Percentiles rank a stretch among this genome's conserved stretches.
These are phyloP conservation scores for Meriones psammophilus DNA, from an alignment of 2,797 vertebrate species.

Conservation along the genomic window DNA sequence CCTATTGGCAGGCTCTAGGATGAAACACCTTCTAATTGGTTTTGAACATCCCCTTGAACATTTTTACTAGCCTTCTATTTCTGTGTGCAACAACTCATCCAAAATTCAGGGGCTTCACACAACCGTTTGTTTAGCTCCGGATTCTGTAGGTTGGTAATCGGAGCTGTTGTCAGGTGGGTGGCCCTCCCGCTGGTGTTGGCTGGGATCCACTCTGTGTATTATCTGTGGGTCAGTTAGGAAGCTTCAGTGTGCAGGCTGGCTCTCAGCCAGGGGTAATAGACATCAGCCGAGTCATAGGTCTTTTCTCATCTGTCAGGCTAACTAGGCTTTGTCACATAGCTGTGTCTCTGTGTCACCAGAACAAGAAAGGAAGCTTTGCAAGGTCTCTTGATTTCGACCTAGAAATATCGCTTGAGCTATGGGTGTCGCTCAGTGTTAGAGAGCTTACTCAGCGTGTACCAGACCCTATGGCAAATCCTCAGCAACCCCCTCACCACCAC, in stretches of 20 bases:
- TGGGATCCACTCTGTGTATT: background rate
- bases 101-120: constrained; percentile 56
- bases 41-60: constrained; percentile 86
- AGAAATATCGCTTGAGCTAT: background rate
- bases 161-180: constrained; percentile 29
- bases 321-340: background rate
- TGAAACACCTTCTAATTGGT: constrained; percentile 87
- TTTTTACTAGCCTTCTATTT: constrained; percentile 68
- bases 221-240: constrained; percentile 24
- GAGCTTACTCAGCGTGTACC: background rate
- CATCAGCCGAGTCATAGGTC: background rate
- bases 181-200: constrained; percentile 50
- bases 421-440: background rate
- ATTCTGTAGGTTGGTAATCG: constrained; percentile 17
- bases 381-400: constrained; percentile 39
- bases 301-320: constrained; percentile 23
- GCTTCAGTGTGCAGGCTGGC: background rate
- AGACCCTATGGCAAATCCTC: background rate
- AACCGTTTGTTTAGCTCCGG: constrained; percentile 44
- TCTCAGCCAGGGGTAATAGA: background rate
- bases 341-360: background rate
- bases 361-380: background rate
- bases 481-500: background rate
- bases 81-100: constrained; percentile 49
- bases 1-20: constrained; percentile 84